These are phyloP conservation scores for Xiphorhynchus erythropygius DNA, from an alignment of 2,797 vertebrate species.

Conservation along the genomic window DNA sequence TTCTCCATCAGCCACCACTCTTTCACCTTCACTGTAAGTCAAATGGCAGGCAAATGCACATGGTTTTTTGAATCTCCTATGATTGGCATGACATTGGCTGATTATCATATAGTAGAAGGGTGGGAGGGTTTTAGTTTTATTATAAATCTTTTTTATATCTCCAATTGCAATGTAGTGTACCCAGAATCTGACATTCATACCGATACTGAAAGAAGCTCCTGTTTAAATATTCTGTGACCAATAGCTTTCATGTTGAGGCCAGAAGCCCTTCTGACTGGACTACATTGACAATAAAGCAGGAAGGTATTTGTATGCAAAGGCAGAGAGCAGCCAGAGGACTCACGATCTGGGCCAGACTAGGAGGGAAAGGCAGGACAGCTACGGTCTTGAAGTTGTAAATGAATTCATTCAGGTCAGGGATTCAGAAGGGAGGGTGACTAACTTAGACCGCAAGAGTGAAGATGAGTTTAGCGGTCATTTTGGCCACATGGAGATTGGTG, in stretches of 20 bases:
- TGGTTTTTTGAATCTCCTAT: not conserved
- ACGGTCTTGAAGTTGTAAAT: not conserved
- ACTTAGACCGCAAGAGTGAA: not conserved
- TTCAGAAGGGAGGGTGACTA: not conserved
- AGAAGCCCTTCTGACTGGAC: not conserved
- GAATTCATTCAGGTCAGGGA: not conserved
- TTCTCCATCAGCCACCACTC: not conserved
- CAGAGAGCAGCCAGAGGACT: not conserved
- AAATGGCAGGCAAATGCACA: not conserved
- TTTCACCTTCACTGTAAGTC: not conserved
- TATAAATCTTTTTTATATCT: not conserved
- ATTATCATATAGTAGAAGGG: not conserved
- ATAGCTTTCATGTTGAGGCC: accelerated
- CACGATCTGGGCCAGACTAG: accelerated
- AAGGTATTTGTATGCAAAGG: not conserved
- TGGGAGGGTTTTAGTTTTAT: not conserved
- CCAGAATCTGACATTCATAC: not conserved
- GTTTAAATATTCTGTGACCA: not conserved
- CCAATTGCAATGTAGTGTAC: not conserved
- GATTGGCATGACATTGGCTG: not conserved
- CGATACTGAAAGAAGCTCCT: not conserved
- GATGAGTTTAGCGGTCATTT: not conserved
- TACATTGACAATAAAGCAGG: not conserved
- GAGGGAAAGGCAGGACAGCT: not conserved
- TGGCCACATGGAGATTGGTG: not conserved